Evolutionary conservation across 2,797 vertebrate genomes (phyloP), one percentile per base, ranked within the genome.

Genomic region (Pachyuromys duprasi): DNA sequence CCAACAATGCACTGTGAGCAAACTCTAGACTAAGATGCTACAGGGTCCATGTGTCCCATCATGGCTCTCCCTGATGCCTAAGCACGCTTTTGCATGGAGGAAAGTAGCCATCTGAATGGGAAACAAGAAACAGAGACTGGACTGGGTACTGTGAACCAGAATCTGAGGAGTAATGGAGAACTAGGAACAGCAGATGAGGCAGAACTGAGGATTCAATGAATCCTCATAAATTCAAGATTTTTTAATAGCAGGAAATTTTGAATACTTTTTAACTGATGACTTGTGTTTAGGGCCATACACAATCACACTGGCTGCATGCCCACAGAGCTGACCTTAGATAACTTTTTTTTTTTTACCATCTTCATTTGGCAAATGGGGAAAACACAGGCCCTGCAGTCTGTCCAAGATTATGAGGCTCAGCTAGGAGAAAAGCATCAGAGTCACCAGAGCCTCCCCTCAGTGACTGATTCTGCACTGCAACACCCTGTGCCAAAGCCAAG

Each of bases 191-290:
- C 55, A 67, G 9, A 0, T 33, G 74, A 79, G n/a, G 26, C 5
- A 42, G 65, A 67, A 57, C 20, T 26, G 7, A 42, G 15, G 83
- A 36, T 14, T 80, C 36, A 28, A 2, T 91, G 82, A 60, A 14
- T 89, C 74, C 36, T 72, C 5, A 33, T 49, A 81, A 49, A 81
- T 72, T 45, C 0, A 89, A 63, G 67, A 18, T 70, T 93, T 95
- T 70, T 91, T 63, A 89, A 63, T 86, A 75, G 81, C 6, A 63
- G 22, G 86, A 93, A n/a, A 86, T 67, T 83, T 62, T 42, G 31
- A 83, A 81, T 83, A 26, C 63, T 74, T 75, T 42, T 49, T n/a
- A 65, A 83, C 91, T 89, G 42, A 67, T 33, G n/a, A 79, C 42
- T 70, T 63, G 53, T 24, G n/a, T 39, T 11, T 2, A n/a, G n/a